A percentile compares a stretch with the other conserved stretches of the same genome.
Evolutionary conservation across 2,797 vertebrate genomes (phyloP).

Genomic region (Peromyscus attwateri): DNA sequence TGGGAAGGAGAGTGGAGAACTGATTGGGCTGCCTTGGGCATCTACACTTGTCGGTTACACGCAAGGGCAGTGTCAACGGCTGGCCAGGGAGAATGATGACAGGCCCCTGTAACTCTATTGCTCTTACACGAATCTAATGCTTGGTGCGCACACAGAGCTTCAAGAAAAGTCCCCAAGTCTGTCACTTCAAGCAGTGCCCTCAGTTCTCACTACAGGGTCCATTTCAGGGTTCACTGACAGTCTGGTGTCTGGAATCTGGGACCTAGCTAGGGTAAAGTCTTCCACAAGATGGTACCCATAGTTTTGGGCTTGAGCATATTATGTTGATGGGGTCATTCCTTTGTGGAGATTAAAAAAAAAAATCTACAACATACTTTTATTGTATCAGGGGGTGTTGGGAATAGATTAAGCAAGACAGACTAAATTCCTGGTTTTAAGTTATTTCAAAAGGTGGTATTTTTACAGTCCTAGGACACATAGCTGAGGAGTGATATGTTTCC

Average conservation of each 20-base stretch:
- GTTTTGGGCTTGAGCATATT: background rate
- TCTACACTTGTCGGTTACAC: rapidly evolving
- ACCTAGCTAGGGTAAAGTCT: background rate
- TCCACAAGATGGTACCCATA: slow-evolving; percentile 60
- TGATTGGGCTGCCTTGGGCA: background rate
- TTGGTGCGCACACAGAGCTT: background rate
- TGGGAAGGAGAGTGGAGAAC: background rate
- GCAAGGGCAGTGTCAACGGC: no score
- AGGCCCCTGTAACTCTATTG: background rate
- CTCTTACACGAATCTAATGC: background rate
- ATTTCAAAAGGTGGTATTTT: slow-evolving; percentile 40
- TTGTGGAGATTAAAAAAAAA: background rate
- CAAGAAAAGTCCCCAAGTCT: background rate
- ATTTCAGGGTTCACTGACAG: background rate
- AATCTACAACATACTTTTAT: background rate
- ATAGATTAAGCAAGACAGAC: background rate
- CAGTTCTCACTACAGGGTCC: background rate
- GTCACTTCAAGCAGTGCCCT: background rate
- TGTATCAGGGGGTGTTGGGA: background rate
- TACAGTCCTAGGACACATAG: background rate
- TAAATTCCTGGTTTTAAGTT: background rate
- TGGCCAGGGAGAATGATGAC: background rate
- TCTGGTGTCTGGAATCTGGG: background rate
- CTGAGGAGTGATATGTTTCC: background rate
- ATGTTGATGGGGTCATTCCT: background rate